These are phyloP conservation scores for Oophaga sylvatica DNA, from an alignment of 2,797 vertebrate genomes.

Conservation along the genomic window DNA sequence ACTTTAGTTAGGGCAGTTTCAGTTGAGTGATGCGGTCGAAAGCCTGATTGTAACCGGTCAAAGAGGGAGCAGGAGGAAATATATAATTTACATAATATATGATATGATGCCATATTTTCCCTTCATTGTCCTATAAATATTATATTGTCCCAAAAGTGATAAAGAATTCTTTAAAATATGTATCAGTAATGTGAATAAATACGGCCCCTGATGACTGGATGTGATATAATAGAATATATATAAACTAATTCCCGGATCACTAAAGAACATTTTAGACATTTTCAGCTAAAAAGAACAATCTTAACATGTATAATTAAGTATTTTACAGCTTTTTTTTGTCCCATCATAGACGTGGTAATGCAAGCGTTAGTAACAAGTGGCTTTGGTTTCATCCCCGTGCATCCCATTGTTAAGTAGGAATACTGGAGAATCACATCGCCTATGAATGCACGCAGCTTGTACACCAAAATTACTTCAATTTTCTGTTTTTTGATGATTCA, in stretches of 20 bases:
- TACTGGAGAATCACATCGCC: background rate
- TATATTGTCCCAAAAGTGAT: no score
- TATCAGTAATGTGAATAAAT: background rate
- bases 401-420: background rate
- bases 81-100: no score
- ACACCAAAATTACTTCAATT: conserved; percentile 1
- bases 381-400: background rate
- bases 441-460: background rate
- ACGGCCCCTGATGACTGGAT: background rate
- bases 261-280: background rate
- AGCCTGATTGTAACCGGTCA: no score
- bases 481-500: conserved; percentile 13
- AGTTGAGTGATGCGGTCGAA: no score
- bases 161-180: no score
- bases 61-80: no score
- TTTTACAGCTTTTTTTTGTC: background rate
- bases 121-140: no score
- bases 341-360: background rate
- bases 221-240: background rate
- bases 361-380: background rate
- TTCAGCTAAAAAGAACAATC: background rate
- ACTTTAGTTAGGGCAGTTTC: no score
- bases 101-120: no score
- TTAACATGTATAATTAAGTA: background rate
- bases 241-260: conserved; percentile 3